These are phyloP conservation scores for Harpalus rubripes DNA, from an alignment of 2,888 invertebrate species.

Conservation along the genomic window DNA sequence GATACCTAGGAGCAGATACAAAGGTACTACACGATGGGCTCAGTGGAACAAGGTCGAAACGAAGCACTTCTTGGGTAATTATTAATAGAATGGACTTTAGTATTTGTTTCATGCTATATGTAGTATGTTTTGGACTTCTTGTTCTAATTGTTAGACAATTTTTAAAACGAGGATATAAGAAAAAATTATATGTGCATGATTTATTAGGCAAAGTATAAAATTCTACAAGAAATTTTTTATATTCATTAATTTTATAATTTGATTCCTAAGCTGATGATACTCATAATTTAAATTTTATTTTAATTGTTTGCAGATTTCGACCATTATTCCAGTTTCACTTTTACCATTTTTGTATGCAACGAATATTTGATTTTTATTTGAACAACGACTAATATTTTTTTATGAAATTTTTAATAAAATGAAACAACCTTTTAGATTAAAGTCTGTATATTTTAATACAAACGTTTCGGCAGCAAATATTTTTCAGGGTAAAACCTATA, in stretches of 20 bases:
- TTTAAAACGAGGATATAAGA: conserved; percentile 87
- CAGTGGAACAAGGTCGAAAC: conserved; percentile 68
- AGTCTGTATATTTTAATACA: too few species aligned
- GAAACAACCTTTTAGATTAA: too few species aligned
- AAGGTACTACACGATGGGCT: conserved; percentile 74
- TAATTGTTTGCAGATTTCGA: not conserved
- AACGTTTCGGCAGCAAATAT: too few species aligned
- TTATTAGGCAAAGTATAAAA: conserved; percentile 85
- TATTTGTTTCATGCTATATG: conserved; percentile 75
- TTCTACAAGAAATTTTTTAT: conserved; percentile 9
- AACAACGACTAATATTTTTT: conserved; percentile 18
- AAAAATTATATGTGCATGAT: conserved; percentile 86
- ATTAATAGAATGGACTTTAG: conserved; percentile 75
- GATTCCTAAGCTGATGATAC: conserved; percentile 10
- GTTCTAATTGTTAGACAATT: conserved; percentile 69
- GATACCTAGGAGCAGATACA: conserved; percentile 77
- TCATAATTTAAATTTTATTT: not conserved
- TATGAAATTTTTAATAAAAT: conserved; percentile 15
- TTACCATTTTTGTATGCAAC: conserved; percentile 5
- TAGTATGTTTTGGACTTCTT: conserved; percentile 67
- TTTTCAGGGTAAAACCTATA: too few species aligned
- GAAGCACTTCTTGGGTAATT: conserved; percentile 69
- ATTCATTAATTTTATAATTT: not conserved
- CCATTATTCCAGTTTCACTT: not conserved
- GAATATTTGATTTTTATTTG: conserved; percentile 6